Evolutionary conservation across 1,140 invertebrate species (phyloP).

Genomic region (Drosophila willistoni): DNA sequence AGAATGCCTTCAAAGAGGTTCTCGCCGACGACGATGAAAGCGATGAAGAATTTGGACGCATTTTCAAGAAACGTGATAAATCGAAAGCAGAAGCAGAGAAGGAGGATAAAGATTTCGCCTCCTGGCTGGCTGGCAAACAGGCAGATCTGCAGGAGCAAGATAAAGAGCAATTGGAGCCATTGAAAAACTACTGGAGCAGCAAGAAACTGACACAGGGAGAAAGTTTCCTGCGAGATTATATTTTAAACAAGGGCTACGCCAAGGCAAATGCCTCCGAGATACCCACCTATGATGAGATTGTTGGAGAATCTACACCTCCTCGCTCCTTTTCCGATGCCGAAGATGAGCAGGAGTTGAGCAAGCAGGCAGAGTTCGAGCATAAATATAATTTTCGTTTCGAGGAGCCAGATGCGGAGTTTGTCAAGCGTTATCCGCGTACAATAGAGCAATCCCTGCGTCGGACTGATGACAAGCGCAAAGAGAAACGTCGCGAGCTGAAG

Average conservation of each 20-base stretch:
- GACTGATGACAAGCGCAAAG: conserved; percentile 90
- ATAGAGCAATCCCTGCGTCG: conserved; percentile 92
- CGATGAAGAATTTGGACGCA: conserved; percentile 85
- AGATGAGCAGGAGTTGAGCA: conserved; percentile 91
- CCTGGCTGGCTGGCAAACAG: conserved; percentile 92
- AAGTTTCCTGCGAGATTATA: conserved; percentile 95
- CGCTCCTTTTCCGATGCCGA: conserved; percentile 89
- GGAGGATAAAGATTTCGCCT: conserved; percentile 88
- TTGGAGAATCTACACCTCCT: conserved; percentile 88
- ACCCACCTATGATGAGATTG: conserved; percentile 88
- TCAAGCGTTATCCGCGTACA: conserved; percentile 95
- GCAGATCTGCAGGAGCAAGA: conserved; percentile 85
- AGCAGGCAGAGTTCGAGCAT: conserved; percentile 95
- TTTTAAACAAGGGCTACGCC: conserved; percentile 91
- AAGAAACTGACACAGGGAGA: conserved; percentile 92
- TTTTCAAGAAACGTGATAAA: conserved; percentile 86
- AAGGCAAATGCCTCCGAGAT: conserved; percentile 86
- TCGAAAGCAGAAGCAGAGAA: conserved; percentile 86
- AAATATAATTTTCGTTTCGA: conserved; percentile 99
- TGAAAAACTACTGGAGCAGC: conserved; percentile 94
- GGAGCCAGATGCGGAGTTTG: conserved; percentile 97
- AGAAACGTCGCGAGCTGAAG: conserved; percentile 90
- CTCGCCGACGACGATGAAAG: conserved; percentile 84
- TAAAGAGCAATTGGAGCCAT: conserved; percentile 84
- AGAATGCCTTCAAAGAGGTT: conserved; percentile 86